Conservation (phyloP, 2,888 invertebrate genomes). For the Notocelia uddmanniana region DNA sequence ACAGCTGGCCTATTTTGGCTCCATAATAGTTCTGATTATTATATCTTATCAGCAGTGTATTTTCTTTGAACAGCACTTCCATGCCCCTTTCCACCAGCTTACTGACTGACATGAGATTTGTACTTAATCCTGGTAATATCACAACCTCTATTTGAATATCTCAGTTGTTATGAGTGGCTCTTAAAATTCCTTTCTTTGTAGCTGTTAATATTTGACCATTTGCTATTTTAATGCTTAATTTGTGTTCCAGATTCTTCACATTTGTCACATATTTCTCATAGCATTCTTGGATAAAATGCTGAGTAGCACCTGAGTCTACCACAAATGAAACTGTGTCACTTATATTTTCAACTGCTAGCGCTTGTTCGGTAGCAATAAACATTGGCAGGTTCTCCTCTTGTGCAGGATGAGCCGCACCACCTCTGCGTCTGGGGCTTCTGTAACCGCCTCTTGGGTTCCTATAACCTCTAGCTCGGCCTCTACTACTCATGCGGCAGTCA, state of each 20-base stretch:
- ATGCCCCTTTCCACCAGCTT: not conserved
- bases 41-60: not conserved
- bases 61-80: not conserved
- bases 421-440: not conserved
- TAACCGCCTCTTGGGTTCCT: not conserved
- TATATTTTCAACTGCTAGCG: not conserved
- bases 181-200: conserved; percentile 4
- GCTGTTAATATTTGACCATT: conserved; percentile 14
- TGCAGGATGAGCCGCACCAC: not conserved
- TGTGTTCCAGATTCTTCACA: not conserved
- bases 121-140: not conserved
- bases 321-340: not conserved
- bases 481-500: not conserved
- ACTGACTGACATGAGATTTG: conserved; percentile 15
- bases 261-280: conserved; percentile 11
- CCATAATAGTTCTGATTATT: not conserved
- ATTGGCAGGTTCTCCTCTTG: not conserved
- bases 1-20: not conserved
- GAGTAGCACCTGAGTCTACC: conserved; percentile 10
- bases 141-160: conserved; percentile 7
- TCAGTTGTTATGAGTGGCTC: not conserved
- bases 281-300: conserved; percentile 14
- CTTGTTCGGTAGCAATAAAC: conserved; percentile 1
- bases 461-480: not conserved
- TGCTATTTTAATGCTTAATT: conserved; percentile 5